Percentiles rank a stretch among this genome's conserved stretches.
Conservation (phyloP, 2,113 vertebrate genomes). For the Zosterops borbonicus region DNA sequence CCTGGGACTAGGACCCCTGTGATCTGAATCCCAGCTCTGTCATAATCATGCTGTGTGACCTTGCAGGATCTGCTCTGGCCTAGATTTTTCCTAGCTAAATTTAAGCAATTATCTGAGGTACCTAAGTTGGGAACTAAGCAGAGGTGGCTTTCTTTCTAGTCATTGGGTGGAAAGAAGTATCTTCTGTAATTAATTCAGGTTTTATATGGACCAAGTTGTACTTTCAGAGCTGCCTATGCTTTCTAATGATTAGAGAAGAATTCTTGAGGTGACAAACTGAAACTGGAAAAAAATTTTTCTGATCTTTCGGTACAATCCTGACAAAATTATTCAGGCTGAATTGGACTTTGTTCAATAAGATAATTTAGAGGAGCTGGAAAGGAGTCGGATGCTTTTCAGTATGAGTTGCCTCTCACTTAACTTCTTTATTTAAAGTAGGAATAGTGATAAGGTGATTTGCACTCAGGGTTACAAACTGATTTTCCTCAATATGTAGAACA, state of each 20-base stretch:
- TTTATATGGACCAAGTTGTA: background rate
- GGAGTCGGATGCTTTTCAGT: background rate
- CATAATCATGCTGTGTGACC: background rate
- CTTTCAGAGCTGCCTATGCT: background rate
- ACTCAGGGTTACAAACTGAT: background rate
- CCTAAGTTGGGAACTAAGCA: background rate
- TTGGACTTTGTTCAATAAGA: background rate
- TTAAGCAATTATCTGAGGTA: background rate
- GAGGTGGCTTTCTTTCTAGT: background rate
- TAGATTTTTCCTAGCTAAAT: background rate
- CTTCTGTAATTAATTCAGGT: background rate
- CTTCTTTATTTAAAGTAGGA: background rate
- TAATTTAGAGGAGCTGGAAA: background rate
- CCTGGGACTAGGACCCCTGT: background rate
- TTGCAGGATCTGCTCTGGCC: conserved; percentile 15
- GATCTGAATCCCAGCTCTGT: conserved; percentile 10
- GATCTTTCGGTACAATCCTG: background rate
- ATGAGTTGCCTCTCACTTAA: background rate
- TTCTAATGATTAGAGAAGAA: background rate
- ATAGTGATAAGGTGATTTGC: background rate
- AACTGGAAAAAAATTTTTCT: background rate
- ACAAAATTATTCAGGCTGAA: background rate
- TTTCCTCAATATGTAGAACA: background rate
- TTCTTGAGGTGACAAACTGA: background rate
- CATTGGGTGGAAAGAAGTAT: background rate